These are phyloP conservation scores for Tyrophagus putrescentiae DNA, from an alignment of 1,140 invertebrate genomes.

Conservation along the genomic window DNA sequence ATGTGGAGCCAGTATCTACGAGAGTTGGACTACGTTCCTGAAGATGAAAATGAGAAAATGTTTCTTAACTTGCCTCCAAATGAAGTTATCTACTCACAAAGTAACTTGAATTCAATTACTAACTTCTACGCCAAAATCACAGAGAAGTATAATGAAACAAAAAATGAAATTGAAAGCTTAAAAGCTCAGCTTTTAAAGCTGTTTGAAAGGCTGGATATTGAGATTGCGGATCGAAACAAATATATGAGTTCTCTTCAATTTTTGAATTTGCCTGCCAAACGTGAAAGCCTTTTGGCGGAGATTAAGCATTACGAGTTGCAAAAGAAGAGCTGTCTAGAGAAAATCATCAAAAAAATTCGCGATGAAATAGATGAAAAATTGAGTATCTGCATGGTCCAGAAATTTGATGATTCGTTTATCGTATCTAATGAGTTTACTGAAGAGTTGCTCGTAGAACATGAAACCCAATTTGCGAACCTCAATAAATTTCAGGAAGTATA, in stretches of 20 bases:
- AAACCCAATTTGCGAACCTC: conserved; percentile 51
- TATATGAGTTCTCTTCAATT: conserved; percentile 35
- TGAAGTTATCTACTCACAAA: neutral
- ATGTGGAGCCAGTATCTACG: neutral
- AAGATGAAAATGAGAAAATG: conserved; percentile 12
- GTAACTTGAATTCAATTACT: neutral
- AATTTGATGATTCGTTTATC: conserved; percentile 35
- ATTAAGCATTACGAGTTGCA: conserved; percentile 46
- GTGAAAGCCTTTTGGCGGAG: conserved; percentile 39
- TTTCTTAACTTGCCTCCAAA: neutral
- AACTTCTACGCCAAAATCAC: conserved; percentile 3
- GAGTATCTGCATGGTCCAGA: conserved; percentile 49
- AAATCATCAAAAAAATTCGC: conserved; percentile 51
- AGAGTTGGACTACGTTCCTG: conserved; percentile 2
- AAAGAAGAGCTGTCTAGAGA: conserved; percentile 47
- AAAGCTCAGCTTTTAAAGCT: conserved; percentile 35
- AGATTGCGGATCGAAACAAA: conserved; percentile 36
- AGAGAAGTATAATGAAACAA: conserved; percentile 33
- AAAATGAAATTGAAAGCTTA: neutral
- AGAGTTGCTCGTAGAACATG: conserved; percentile 53
- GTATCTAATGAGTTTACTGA: conserved; percentile 48
- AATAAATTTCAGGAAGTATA: conserved; percentile 50
- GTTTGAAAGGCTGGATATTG: conserved; percentile 47
- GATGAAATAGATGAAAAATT: conserved; percentile 50
- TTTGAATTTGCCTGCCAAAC: conserved; percentile 30